Evolutionary conservation across 2,113 vertebrate genomes (phyloP).

Genomic region (Tragelaphus strepsiceros): DNA sequence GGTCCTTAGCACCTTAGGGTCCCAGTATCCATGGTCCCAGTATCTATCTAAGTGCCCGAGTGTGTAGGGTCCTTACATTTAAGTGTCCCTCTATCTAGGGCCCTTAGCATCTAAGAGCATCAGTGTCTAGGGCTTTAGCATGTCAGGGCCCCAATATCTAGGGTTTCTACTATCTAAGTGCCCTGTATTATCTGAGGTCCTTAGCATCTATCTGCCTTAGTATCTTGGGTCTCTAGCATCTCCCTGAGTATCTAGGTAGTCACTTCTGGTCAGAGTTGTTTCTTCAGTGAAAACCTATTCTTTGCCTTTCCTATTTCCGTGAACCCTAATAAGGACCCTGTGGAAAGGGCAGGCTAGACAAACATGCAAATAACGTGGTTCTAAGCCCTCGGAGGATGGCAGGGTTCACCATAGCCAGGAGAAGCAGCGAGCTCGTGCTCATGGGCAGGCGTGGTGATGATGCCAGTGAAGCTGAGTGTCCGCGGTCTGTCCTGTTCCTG

Average conservation of each 20-base stretch:
- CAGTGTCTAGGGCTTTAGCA: not conserved
- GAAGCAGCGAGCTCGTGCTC: rapidly evolving
- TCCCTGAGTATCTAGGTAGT: not conserved
- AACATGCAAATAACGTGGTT: not conserved
- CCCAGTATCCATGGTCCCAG: not conserved
- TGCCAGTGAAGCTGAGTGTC: not conserved
- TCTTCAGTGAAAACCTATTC: not conserved
- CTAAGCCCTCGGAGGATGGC: not conserved
- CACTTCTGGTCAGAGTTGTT: not conserved
- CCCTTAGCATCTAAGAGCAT: not conserved
- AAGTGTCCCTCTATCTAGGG: not conserved
- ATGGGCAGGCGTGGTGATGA: not conserved
- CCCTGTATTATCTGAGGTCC: not conserved
- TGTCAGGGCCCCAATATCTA: not conserved
- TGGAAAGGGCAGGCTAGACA: not conserved
- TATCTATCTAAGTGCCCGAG: not conserved
- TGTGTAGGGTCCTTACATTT: not conserved
- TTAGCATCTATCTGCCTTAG: not conserved
- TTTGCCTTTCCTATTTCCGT: not conserved
- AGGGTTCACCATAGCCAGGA: not conserved
- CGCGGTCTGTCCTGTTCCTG: not conserved
- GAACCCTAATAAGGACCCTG: not conserved
- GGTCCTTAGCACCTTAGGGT: not conserved
- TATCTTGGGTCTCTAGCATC: not conserved
- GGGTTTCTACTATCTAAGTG: not conserved